A percentile compares a stretch with the other conserved stretches of the same genome.
Conservation (phyloP, 2,113 vertebrate species). For the Petaurus breviceps region DNA sequence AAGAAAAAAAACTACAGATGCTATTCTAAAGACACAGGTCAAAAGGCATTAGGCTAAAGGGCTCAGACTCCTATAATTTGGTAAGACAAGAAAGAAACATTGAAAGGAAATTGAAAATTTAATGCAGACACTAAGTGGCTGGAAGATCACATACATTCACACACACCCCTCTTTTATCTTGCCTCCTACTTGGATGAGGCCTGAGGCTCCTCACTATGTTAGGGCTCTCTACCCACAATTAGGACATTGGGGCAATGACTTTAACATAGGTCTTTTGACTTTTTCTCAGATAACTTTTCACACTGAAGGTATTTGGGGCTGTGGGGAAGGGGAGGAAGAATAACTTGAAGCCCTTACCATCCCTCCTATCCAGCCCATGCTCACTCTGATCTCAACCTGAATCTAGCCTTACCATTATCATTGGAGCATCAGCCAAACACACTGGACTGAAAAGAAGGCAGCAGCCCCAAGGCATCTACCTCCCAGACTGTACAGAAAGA, state of each 20-base stretch:
- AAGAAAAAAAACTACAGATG: background rate
- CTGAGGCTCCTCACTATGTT: background rate
- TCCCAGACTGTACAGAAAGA: slow-evolving; percentile 38
- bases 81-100: background rate
- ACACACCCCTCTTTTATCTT: background rate
- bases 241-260: background rate
- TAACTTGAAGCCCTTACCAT: background rate
- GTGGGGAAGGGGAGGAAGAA: background rate
- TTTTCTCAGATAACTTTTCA: background rate
- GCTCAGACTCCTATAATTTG: background rate
- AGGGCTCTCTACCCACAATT: background rate
- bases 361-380: background rate
- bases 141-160: background rate
- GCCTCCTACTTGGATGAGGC: background rate
- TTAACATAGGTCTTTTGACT: background rate
- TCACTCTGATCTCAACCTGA: slow-evolving; percentile 64
- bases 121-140: background rate
- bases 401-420: slow-evolving; percentile 55
- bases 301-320: background rate
- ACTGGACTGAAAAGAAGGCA: slow-evolving; percentile 27
- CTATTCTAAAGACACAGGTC: background rate
- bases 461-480: background rate
- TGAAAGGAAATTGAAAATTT: background rate
- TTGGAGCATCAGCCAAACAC: slow-evolving; percentile 63
- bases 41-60: background rate